Evolutionary conservation across 1,140 invertebrate species (phyloP).

Genomic region (Calephelis virginiensis): DNA sequence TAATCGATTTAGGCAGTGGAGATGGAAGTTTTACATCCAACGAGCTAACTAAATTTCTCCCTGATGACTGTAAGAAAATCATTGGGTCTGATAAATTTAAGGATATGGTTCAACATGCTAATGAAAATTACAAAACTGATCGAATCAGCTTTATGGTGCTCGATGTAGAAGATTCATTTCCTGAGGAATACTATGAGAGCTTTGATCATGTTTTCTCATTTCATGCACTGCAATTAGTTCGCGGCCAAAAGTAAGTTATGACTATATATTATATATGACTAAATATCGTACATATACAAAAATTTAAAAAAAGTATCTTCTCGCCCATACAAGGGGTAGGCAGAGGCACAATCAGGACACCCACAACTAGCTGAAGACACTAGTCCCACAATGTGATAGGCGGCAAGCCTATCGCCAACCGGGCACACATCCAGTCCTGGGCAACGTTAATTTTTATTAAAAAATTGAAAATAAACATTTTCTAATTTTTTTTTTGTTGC

Average conservation of each 20-base stretch:
- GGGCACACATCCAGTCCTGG: no score
- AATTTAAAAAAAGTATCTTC: no score
- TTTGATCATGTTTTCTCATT: constrained; percentile 89
- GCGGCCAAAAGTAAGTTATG: constrained; percentile 82
- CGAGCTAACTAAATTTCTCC: constrained; percentile 82
- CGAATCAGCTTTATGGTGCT: constrained; percentile 81
- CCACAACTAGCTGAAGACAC: no score
- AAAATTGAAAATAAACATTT: no score
- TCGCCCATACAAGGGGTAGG: no score
- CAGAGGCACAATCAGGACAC: no score
- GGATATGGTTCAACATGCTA: constrained; percentile 85
- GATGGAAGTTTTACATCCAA: constrained; percentile 86
- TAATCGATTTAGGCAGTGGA: constrained; percentile 90
- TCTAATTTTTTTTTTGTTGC: no score
- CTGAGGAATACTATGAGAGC: constrained; percentile 65
- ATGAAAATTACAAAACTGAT: constrained; percentile 69
- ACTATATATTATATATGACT: no score
- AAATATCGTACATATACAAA: no score
- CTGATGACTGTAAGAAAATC: constrained; percentile 70
- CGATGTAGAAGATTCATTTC: constrained; percentile 81
- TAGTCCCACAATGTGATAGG: no score
- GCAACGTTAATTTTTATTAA: no score
- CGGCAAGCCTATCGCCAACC: no score
- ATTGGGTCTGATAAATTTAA: constrained; percentile 85
- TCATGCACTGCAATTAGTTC: constrained; percentile 90